phyloP scores from a whole-genome alignment of 2,888 invertebrate genomes.

The Ceramica pisi region DNA sequence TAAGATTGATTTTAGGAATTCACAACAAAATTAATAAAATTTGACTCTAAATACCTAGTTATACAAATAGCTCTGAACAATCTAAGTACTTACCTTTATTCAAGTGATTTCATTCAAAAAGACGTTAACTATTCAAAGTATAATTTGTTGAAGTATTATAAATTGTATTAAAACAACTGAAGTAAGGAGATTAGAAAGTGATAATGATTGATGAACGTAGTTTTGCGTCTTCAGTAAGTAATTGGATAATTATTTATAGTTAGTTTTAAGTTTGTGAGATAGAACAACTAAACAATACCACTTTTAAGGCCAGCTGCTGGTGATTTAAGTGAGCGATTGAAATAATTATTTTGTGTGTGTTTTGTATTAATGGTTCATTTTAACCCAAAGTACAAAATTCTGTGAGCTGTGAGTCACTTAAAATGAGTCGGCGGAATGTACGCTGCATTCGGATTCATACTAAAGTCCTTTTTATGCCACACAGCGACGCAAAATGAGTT shows the following conservation, averaged over 20 bases:
- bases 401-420: too few species aligned
- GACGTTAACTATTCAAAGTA: slow-evolving; percentile 27
- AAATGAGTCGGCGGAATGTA: too few species aligned
- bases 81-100: background rate
- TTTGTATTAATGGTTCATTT: too few species aligned
- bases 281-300: background rate
- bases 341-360: background rate
- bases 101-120: slow-evolving; percentile 27
- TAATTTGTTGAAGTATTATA: slow-evolving; percentile 25
- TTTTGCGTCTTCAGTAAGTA: slow-evolving; percentile 15
- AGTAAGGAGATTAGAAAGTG: slow-evolving; percentile 23
- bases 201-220: slow-evolving; percentile 47
- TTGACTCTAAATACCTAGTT: background rate
- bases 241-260: slow-evolving; percentile 10
- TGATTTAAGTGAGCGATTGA: background rate
- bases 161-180: slow-evolving; percentile 28
- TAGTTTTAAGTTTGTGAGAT: background rate
- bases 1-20: slow-evolving; percentile 9
- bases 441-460: too few species aligned
- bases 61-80: slow-evolving; percentile 12
- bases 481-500: too few species aligned
- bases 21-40: slow-evolving; percentile 16
- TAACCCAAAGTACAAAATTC: too few species aligned
- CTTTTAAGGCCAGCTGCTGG: background rate
- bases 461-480: too few species aligned